These are phyloP conservation scores for Cephus pulcher DNA, from an alignment of 2,888 invertebrate genomes.

Conservation along the genomic window DNA sequence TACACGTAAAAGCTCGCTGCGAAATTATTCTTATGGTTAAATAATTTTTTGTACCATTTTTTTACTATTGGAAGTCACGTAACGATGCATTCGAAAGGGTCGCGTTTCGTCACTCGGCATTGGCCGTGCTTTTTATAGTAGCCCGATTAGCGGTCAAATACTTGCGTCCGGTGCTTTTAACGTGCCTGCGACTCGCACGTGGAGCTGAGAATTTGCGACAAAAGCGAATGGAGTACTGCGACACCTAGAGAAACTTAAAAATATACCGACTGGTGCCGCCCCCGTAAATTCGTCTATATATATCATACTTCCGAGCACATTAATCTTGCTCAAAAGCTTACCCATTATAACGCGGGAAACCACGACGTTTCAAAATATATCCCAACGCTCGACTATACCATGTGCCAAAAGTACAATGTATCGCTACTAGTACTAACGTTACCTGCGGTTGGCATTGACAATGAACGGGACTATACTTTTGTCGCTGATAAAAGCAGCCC, in stretches of 20 bases:
- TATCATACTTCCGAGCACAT: conserved; percentile 5
- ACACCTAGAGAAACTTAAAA: conserved; percentile 4
- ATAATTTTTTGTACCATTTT: neutral
- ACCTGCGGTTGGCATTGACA: neutral
- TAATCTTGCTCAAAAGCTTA: conserved; percentile 10
- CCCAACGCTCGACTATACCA: neutral
- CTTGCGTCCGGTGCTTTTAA: neutral
- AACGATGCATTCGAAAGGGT: neutral
- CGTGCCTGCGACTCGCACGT: neutral
- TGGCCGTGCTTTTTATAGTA: neutral
- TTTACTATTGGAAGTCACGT: neutral
- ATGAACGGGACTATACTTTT: neutral
- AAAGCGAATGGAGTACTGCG: no score
- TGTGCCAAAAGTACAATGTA: neutral
- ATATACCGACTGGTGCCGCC: conserved; percentile 1
- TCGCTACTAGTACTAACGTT: neutral
- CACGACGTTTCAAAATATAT: neutral
- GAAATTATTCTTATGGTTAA: neutral
- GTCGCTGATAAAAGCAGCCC: neutral
- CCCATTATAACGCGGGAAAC: neutral
- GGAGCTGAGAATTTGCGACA: neutral
- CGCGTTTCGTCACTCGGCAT: neutral
- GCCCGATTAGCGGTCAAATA: neutral
- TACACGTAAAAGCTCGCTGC: neutral
- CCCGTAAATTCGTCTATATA: conserved; percentile 1